Conservation (phyloP, 2,888 invertebrate genomes). For the Eupithecia tripunctaria region DNA sequence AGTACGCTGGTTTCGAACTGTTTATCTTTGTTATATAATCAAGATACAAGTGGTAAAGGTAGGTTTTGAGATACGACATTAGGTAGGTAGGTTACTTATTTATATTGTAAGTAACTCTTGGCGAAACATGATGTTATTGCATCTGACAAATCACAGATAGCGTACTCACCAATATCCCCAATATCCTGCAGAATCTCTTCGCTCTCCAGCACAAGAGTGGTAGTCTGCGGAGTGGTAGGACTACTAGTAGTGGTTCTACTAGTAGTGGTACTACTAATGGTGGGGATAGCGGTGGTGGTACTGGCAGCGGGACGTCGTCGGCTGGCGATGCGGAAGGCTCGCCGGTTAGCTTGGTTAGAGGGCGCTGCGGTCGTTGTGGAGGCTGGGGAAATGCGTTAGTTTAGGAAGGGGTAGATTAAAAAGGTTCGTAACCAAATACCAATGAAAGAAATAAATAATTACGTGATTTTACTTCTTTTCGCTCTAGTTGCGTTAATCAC, state of each 20-base stretch:
- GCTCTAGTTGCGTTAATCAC: too few species aligned
- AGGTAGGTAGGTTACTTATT: background rate
- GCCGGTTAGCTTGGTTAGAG: slow-evolving; percentile 53
- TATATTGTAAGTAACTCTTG: too few species aligned
- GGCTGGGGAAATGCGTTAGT: slow-evolving; percentile 8
- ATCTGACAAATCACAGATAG: background rate
- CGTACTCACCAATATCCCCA: slow-evolving; percentile 65
- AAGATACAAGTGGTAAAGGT: too few species aligned
- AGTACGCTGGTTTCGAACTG: too few species aligned
- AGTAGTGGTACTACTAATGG: slow-evolving; percentile 48
- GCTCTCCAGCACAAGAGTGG: slow-evolving; percentile 56
- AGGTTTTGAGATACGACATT: background rate
- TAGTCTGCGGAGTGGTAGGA: slow-evolving; percentile 49
- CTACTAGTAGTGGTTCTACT: slow-evolving; percentile 49
- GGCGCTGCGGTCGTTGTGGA: slow-evolving; percentile 41
- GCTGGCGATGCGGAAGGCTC: slow-evolving; percentile 69
- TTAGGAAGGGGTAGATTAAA: background rate
- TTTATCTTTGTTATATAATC: too few species aligned
- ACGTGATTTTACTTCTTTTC: too few species aligned
- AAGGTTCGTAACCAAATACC: background rate
- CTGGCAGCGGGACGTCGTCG: slow-evolving; percentile 61
- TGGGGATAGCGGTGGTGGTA: slow-evolving; percentile 48
- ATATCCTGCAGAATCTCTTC: slow-evolving; percentile 73
- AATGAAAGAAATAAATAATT: background rate
- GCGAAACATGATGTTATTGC: too few species aligned